phyloP scores from a whole-genome alignment of 2,888 invertebrate genomes.

The Myathropa florea region DNA sequence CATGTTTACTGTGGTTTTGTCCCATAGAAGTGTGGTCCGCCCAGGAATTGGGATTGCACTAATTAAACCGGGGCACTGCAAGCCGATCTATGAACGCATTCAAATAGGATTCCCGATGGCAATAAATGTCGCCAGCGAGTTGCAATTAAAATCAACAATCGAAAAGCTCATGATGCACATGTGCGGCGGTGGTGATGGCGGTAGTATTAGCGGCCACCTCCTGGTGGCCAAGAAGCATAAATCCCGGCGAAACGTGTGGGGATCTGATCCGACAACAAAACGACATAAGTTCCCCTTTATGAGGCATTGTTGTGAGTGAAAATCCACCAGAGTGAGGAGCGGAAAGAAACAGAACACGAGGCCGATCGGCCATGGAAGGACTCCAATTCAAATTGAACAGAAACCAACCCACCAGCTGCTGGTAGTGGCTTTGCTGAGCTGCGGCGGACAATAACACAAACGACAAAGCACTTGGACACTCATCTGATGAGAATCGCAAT shows the following conservation, averaged over 20 bases:
- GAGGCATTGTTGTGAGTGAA: conserved; percentile 61
- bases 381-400: conserved; percentile 19
- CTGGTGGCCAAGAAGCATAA: conserved; percentile 40
- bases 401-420: not conserved
- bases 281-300: conserved; percentile 68
- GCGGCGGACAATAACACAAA: conserved; percentile 14
- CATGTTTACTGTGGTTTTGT: conserved; percentile 41
- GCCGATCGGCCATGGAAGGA: not conserved
- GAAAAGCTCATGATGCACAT: conserved; percentile 45
- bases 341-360: not conserved
- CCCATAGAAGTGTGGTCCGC: conserved; percentile 34
- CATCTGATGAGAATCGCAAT: conserved; percentile 66
- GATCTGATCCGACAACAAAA: conserved; percentile 65
- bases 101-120: conserved; percentile 24
- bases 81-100: not conserved
- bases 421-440: not conserved
- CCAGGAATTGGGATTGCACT: conserved; percentile 44
- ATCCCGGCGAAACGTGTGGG: conserved; percentile 35
- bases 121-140: conserved; percentile 44
- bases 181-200: not conserved
- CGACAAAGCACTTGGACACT: conserved; percentile 42
- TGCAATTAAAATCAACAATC: conserved; percentile 65
- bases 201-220: not conserved
- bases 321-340: not conserved
- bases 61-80: conserved; percentile 42